Conservation (phyloP, 2,797 vertebrate genomes). For the Thripadectes ignobilis region DNA sequence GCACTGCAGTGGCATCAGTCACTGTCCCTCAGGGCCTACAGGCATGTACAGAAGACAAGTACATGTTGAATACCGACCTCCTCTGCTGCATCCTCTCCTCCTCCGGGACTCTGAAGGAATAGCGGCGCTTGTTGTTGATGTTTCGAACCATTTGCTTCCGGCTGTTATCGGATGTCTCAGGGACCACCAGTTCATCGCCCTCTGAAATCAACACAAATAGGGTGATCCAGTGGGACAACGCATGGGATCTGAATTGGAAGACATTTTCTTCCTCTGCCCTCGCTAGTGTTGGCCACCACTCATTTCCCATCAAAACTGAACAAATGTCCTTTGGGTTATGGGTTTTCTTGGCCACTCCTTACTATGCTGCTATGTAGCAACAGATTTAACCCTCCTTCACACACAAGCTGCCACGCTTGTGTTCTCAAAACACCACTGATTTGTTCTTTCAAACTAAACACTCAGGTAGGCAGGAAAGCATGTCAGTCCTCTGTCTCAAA, state of each 20-base stretch:
- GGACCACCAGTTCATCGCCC: conserved; percentile 96
- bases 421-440: not conserved
- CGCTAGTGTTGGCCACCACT: not conserved
- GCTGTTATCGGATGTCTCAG: conserved; percentile 97
- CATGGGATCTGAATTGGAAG: not conserved
- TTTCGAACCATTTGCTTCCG: conserved; percentile 98
- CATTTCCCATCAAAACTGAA: not conserved
- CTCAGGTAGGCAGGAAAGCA: not conserved
- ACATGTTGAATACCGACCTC: conserved; percentile 78
- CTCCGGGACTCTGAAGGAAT: conserved; percentile 94
- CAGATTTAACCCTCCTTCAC: not conserved
- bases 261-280: not conserved
- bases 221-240: not conserved
- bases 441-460: not conserved
- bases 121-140: conserved; percentile 95
- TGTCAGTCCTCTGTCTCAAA: not conserved
- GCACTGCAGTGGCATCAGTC: not conserved
- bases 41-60: conserved; percentile 9
- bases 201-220: conserved; percentile 76
- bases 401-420: not conserved
- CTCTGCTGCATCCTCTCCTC: conserved; percentile 95
- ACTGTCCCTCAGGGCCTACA: conserved; percentile 7
- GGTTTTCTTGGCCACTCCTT: not conserved
- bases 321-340: not conserved
- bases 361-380: not conserved